Evolutionary conservation across 2,888 invertebrate species (phyloP), one percentile per base, ranked within the genome.

Genomic region (Oligia strigilis): DNA sequence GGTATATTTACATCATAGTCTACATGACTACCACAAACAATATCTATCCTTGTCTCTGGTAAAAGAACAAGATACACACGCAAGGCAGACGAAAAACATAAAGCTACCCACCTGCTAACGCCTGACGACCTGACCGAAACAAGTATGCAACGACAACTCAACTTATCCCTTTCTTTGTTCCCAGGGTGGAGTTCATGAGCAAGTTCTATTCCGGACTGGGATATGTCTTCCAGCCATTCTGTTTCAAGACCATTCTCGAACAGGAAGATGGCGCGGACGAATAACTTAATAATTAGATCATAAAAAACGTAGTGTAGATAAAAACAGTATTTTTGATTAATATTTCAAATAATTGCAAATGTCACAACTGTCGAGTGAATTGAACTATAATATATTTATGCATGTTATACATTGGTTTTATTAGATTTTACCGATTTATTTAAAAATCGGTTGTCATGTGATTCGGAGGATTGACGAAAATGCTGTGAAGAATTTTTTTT

Each of bases 131-230:
- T 43, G 29, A n/a, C 19, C 6, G 49, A 46, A 46, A 49, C 19
- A 49, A 46, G 13, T 29, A 29, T 14, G 23, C 29, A 69, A 29
- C 9, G 4, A 72, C 49, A 77, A 77, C 14, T 43, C 9, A 29
- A 67, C 6, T 49, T 9, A 60, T 43, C 17, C 17, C 8, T 55
- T 74, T 75, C 55, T 86, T 58, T 82, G 17, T 78, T 92, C 92
- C 77, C 92, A 99, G 99, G 99, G 99, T 99, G 92, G 99, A 99
- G 95, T 99, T 99, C 97, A 99, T 99, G 97, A 99, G 99, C 96
- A 99, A 99, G 95, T 99, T 99, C 97, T 99, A 99, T 94, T 94
- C 97, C 40, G 99, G 99, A 82, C 96, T 98, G 87, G 99, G 99
- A 14, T 98, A 98, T 95, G 96, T 98, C 84, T 99, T 99, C 97